These are phyloP conservation scores for Clivina fossor DNA, from an alignment of 2,888 invertebrate genomes.

Conservation along the genomic window DNA sequence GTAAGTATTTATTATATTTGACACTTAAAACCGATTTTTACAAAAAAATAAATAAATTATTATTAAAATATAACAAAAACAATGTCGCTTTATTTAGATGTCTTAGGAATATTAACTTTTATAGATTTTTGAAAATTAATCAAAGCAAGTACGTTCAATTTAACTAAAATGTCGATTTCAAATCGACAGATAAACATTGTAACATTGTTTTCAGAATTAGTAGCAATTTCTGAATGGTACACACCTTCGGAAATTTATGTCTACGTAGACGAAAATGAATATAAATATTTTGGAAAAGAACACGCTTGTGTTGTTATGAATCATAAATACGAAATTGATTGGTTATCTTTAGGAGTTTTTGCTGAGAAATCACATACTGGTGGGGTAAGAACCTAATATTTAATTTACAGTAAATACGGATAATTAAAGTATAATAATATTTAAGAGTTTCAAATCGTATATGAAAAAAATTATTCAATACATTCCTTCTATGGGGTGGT, in stretches of 20 bases:
- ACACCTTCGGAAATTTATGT: conserved; percentile 68
- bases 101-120: too few species aligned
- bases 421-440: not conserved
- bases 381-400: conserved; percentile 62
- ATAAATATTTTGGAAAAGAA: conserved; percentile 77
- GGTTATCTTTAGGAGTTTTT: conserved; percentile 86
- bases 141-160: too few species aligned
- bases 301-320: conserved; percentile 85
- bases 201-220: too few species aligned
- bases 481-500: conserved; percentile 90
- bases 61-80: too few species aligned
- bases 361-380: conserved; percentile 74
- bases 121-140: too few species aligned
- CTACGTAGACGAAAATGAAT: conserved; percentile 73
- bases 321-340: conserved; percentile 89
- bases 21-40: too few species aligned
- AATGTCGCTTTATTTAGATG: too few species aligned
- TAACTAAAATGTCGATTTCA: too few species aligned
- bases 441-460: conserved; percentile 80
- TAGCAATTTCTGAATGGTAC: conserved; percentile 95
- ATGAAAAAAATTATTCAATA: conserved; percentile 87
- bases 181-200: conserved; percentile 1
- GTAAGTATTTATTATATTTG: conserved; percentile 78
- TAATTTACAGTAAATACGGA: not conserved
- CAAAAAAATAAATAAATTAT: too few species aligned